Evolutionary conservation across 2,797 vertebrate species (phyloP).

Genomic region (Jordanella pulchra): DNA sequence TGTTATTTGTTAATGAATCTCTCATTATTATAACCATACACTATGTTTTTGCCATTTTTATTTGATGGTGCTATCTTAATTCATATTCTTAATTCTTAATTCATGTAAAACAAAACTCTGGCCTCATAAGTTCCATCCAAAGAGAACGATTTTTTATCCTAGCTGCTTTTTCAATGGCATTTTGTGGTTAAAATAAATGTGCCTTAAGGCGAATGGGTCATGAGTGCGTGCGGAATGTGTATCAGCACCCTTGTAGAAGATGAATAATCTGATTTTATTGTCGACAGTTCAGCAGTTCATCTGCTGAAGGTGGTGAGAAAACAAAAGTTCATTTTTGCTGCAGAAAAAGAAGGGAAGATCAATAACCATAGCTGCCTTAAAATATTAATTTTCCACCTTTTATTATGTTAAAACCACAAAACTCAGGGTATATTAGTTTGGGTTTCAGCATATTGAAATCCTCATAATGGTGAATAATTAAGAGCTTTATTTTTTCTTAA

Average conservation of each 20-base stretch:
- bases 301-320: neutral
- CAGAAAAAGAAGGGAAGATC: neutral
- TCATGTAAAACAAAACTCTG: neutral
- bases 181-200: neutral
- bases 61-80: neutral
- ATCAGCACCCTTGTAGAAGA: conserved; percentile 34
- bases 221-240: conserved; percentile 18
- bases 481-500: too few species aligned
- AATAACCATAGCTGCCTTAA: neutral
- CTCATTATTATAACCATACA: neutral
- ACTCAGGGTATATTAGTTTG: neutral
- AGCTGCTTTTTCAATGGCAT: neutral
- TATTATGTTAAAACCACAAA: neutral
- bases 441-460: neutral
- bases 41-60: neutral
- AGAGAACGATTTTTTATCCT: neutral
- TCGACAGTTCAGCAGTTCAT: neutral
- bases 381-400: neutral
- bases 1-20: neutral
- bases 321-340: neutral
- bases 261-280: conserved; percentile 2
- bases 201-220: conserved; percentile 20
- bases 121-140: neutral
- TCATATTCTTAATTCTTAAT: neutral
- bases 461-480: too few species aligned